These are phyloP conservation scores for Diplazon laetatorius DNA, from an alignment of 2,888 invertebrate species.

Conservation along the genomic window DNA sequence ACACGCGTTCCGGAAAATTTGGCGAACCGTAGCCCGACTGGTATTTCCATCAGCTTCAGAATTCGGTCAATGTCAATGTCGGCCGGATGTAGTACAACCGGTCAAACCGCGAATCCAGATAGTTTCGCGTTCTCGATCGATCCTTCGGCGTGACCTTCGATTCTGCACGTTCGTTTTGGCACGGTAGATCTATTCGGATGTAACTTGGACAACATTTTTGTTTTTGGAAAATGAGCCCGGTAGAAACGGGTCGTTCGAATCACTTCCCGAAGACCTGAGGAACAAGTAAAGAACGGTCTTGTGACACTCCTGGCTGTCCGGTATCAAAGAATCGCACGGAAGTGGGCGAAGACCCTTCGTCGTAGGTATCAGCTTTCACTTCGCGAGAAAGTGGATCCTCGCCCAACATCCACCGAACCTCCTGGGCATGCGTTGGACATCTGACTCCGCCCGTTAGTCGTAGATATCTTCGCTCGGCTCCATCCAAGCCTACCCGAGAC, in stretches of 20 bases:
- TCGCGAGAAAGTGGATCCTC: slow-evolving; percentile 7
- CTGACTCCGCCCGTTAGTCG: slow-evolving; percentile 12
- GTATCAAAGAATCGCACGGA: slow-evolving; percentile 16
- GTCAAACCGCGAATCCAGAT: not conserved
- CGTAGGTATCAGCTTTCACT: slow-evolving; percentile 2
- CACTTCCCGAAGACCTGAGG: slow-evolving; percentile 44
- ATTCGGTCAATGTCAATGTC: slow-evolving; percentile 35
- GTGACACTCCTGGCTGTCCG: slow-evolving; percentile 27
- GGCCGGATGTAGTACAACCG: not conserved
- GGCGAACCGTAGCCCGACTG: slow-evolving; percentile 5
- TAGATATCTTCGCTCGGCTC: slow-evolving; percentile 6
- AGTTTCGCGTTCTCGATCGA: slow-evolving; percentile 12
- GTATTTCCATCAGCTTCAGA: slow-evolving; percentile 4
- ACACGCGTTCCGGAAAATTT: slow-evolving; percentile 19
- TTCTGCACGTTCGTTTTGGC: not conserved
- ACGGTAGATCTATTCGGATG: slow-evolving; percentile 28
- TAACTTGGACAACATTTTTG: slow-evolving; percentile 19
- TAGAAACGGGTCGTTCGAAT: slow-evolving; percentile 47
- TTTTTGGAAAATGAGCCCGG: slow-evolving; percentile 37
- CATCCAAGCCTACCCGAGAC: slow-evolving; percentile 6
- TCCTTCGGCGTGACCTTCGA: slow-evolving; percentile 10
- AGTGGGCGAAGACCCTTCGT: slow-evolving; percentile 4
- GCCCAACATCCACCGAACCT: slow-evolving; percentile 3
- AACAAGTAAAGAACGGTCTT: slow-evolving; percentile 22
- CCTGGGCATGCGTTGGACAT: slow-evolving; percentile 12